Percentiles rank a stretch among this genome's conserved stretches.
phyloP scores from a whole-genome alignment of 2,888 invertebrate genomes.

The Drosophila longiperda region DNA sequence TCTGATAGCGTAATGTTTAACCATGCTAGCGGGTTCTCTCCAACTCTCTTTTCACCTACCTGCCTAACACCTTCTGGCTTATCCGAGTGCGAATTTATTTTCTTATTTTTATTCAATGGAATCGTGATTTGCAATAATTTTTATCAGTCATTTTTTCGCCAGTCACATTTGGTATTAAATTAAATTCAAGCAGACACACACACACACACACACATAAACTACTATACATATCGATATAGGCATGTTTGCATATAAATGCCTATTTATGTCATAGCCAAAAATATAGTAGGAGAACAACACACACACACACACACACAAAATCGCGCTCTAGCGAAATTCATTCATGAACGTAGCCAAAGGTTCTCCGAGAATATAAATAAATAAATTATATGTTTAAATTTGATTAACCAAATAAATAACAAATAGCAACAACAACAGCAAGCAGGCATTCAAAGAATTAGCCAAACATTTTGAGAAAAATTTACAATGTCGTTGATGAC shows the following conservation, averaged over 20 bases:
- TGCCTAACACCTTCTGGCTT: not conserved
- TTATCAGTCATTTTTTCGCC: slow-evolving; percentile 35
- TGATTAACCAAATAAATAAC: slow-evolving; percentile 73
- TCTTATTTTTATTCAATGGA: slow-evolving; percentile 27
- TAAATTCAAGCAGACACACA: slow-evolving; percentile 24
- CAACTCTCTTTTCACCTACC: not conserved
- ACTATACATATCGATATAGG: not conserved
- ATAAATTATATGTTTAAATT: slow-evolving; percentile 76
- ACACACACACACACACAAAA: slow-evolving; percentile 14
- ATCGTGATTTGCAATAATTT: slow-evolving; percentile 41
- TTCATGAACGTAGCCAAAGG: slow-evolving; percentile 60
- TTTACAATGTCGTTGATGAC: slow-evolving; percentile 74
- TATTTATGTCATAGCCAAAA: slow-evolving; percentile 78
- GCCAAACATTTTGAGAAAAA: slow-evolving; percentile 46
- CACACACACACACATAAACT: slow-evolving; percentile 7
- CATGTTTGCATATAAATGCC: not conserved
- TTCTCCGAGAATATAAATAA: slow-evolving; percentile 51
- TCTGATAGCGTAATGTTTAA: slow-evolving; percentile 7
- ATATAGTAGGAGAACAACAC: slow-evolving; percentile 43
- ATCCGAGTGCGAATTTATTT: not conserved
- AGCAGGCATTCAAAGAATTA: slow-evolving; percentile 49
- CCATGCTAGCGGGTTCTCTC: not conserved
- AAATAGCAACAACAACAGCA: slow-evolving; percentile 18
- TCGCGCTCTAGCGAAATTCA: slow-evolving; percentile 44
- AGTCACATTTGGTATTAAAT: slow-evolving; percentile 42